These are phyloP conservation scores for Hemicordylus capensis DNA, from an alignment of 2,113 vertebrate genomes.

Conservation along the genomic window DNA sequence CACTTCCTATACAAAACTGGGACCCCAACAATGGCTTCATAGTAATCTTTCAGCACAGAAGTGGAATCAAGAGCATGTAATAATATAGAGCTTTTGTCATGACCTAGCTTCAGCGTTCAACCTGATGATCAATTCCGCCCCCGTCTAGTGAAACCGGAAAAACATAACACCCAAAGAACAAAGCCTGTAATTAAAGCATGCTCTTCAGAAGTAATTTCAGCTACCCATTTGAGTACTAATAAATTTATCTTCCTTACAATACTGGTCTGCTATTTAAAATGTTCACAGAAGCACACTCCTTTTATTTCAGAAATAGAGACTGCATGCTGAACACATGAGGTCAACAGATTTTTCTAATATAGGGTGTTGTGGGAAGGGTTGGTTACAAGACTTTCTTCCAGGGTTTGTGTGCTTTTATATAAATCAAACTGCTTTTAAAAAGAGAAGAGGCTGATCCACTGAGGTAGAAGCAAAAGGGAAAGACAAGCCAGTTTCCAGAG, in stretches of 20 bases:
- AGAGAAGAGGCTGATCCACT: accelerated
- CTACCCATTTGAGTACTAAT: not conserved
- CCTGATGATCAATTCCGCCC: not conserved
- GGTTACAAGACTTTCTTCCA: not conserved
- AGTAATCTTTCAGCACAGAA: not conserved
- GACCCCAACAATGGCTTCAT: not conserved
- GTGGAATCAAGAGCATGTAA: no score
- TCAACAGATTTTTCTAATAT: not conserved
- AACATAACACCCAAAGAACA: not conserved
- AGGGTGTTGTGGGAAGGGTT: no score
- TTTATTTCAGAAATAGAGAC: not conserved
- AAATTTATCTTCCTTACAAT: not conserved
- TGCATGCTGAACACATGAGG: not conserved
- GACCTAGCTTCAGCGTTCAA: not conserved
- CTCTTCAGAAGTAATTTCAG: not conserved
- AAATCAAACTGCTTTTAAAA: constrained; percentile 14
- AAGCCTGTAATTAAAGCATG: not conserved
- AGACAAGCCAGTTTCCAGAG: constrained; percentile 31
- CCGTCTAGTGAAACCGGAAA: not conserved
- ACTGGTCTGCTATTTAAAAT: not conserved
- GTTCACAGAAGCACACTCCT: not conserved
- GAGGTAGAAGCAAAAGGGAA: not conserved
- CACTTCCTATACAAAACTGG: not conserved
- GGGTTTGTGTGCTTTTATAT: not conserved
- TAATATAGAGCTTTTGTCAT: not conserved